Conservation (phyloP, 2,113 vertebrate genomes). For the Chloroceryle aenea region DNA sequence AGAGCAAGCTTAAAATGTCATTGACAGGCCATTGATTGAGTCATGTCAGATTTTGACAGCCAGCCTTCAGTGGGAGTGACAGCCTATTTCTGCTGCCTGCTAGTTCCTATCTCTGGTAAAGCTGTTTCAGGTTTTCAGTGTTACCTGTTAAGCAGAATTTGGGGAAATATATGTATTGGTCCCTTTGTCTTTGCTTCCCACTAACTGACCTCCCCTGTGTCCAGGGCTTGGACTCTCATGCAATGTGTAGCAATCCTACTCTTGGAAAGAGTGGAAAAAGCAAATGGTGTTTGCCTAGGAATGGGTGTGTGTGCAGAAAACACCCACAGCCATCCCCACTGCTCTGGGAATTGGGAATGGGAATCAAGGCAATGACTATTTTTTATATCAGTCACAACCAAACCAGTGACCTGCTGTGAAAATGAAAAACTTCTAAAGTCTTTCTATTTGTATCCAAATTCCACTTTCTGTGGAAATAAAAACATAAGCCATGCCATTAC, state of each 20-base stretch:
- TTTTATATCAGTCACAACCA: fast-evolving
- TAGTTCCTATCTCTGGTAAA: not conserved
- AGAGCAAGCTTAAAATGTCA: not conserved
- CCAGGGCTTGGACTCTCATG: not conserved
- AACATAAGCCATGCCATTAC: not conserved
- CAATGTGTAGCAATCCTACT: not conserved
- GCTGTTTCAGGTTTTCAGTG: not conserved
- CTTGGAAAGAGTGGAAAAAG: not conserved
- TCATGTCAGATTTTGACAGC: not conserved
- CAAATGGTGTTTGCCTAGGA: not conserved
- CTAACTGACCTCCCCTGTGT: not conserved
- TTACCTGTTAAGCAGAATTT: not conserved
- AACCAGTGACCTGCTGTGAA: not conserved
- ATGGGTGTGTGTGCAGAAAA: not conserved
- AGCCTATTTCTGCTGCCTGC: not conserved
- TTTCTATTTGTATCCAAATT: not conserved
- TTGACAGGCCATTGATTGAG: not conserved
- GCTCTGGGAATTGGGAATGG: not conserved
- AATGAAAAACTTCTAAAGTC: not conserved
- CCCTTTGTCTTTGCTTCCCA: not conserved
- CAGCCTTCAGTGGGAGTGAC: not conserved
- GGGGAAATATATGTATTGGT: not conserved
- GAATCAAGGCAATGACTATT: not conserved
- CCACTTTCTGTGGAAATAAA: not conserved
- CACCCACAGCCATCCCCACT: fast-evolving